These are phyloP conservation scores for Cosmorhoe ocellata DNA, from an alignment of 2,888 invertebrate genomes.

Conservation along the genomic window DNA sequence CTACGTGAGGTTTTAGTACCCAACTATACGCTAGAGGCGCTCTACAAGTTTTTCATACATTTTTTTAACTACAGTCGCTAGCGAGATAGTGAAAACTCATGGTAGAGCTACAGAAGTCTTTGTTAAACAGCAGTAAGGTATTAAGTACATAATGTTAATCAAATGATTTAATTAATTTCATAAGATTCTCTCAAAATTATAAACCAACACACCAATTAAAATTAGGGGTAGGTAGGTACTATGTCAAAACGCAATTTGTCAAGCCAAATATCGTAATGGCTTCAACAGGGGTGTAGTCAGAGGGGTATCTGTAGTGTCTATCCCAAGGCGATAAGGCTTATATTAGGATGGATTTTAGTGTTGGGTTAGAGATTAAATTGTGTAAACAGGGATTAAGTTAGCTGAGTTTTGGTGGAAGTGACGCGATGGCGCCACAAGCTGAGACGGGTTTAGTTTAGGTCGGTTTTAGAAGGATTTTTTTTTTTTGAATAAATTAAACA, in stretches of 20 bases:
- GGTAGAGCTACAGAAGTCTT: too few species aligned
- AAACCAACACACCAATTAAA: slow-evolving; percentile 55
- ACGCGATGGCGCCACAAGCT: slow-evolving; percentile 68
- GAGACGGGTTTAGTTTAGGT: slow-evolving; percentile 49
- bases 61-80: too few species aligned
- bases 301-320: slow-evolving; percentile 46
- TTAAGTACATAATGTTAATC: too few species aligned
- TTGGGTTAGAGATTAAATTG: slow-evolving; percentile 72
- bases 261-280: slow-evolving; percentile 74
- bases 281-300: slow-evolving; percentile 44
- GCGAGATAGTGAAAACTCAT: too few species aligned
- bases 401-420: slow-evolving; percentile 67
- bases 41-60: too few species aligned
- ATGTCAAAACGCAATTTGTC: slow-evolving; percentile 81
- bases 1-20: too few species aligned
- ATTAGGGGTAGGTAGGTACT: slow-evolving; percentile 54
- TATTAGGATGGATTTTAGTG: slow-evolving; percentile 47
- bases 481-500: too few species aligned
- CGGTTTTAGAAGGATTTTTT: slow-evolving; percentile 33
- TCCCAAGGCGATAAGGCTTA: slow-evolving; percentile 53
- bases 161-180: slow-evolving; percentile 31
- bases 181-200: slow-evolving; percentile 37
- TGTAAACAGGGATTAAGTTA: slow-evolving; percentile 80
- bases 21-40: too few species aligned
- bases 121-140: too few species aligned